Evolutionary conservation across 2,113 vertebrate species (phyloP), one percentile per base, ranked within the genome.

Genomic region (Callipepla californica): DNA sequence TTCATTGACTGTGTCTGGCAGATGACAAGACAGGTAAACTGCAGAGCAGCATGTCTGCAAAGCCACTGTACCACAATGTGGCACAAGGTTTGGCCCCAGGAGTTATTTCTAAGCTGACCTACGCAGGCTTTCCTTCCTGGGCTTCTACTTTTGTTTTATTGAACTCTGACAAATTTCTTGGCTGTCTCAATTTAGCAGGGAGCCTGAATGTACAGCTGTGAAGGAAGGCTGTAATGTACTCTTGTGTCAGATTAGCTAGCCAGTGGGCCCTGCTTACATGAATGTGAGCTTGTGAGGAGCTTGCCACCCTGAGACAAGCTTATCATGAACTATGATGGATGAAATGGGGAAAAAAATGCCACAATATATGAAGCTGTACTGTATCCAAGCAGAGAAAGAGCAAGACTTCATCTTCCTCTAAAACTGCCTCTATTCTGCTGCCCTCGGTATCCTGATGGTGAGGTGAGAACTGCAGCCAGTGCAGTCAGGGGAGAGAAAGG

Each of bases 1-100:
- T 99, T 99, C 90, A 97, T 99, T 19, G 99, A 99, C 97, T 99
- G 98, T 42, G 99, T 99, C 75, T 99, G 99, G 99, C 99, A 99
- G 74, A 98, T 99, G 98, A 99, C 98, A n/a, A 98, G 98, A 96
- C 99, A 99, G 99, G 99, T 99, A 96, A 91, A 30, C 65, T 63
- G 45, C 65, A 89, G 53, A 48, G 48, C 44, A 45, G 66, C 75
- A 50, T 1, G 15, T 70, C 40, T 32, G 10, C 53, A 87, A 38
- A 81, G 65, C 81, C 68, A 8, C 42, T 14, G 55, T 47, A 21
- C 51, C 1, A 0, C 69, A 53, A 53, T 0, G 1, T 50, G 58
- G 47, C 57, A 22, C 65, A 15, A 40, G 26, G 30, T 66, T 40
- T 78, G 53, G 42, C 85, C 72, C 70, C 30, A 78, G 44, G 36